These are phyloP conservation scores for Chaetogeoica ovagalla DNA, from an alignment of 2,888 invertebrate species.

Conservation along the genomic window DNA sequence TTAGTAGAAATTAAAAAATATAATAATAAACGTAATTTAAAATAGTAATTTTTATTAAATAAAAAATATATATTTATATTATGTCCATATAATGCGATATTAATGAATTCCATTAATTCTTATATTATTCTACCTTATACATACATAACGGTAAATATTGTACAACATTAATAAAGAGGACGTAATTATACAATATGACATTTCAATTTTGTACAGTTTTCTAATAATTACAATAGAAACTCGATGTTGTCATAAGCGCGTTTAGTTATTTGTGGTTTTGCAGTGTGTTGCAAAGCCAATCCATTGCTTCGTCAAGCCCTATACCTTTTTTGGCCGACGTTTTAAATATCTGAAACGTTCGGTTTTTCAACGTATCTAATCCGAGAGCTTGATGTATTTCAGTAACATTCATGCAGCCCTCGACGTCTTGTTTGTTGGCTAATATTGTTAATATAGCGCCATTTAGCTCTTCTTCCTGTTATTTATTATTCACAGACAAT, in stretches of 20 bases:
- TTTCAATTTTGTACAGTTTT: constrained; percentile 36
- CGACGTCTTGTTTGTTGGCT: constrained; percentile 99
- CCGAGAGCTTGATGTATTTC: constrained; percentile 97
- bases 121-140: not conserved
- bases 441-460: constrained; percentile 94
- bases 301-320: constrained; percentile 98
- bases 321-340: constrained; percentile 98
- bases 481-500: not conserved
- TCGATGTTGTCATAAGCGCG: not conserved
- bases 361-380: constrained; percentile 88
- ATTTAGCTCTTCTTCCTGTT: constrained; percentile 93
- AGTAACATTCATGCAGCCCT: constrained; percentile 93
- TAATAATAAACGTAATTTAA: not conserved
- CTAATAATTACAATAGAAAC: constrained; percentile 41
- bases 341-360: constrained; percentile 99
- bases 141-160: not conserved
- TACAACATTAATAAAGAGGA: constrained; percentile 10
- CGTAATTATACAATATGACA: constrained; percentile 17
- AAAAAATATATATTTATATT: not conserved
- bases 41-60: constrained; percentile 1
- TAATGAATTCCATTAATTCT: not conserved
- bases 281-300: constrained; percentile 92
- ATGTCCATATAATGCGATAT: constrained; percentile 5
- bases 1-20: not conserved
- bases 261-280: constrained; percentile 78